phyloP scores from a whole-genome alignment of 1,140 invertebrate genomes.

The Ditylenchus dipsaci region DNA sequence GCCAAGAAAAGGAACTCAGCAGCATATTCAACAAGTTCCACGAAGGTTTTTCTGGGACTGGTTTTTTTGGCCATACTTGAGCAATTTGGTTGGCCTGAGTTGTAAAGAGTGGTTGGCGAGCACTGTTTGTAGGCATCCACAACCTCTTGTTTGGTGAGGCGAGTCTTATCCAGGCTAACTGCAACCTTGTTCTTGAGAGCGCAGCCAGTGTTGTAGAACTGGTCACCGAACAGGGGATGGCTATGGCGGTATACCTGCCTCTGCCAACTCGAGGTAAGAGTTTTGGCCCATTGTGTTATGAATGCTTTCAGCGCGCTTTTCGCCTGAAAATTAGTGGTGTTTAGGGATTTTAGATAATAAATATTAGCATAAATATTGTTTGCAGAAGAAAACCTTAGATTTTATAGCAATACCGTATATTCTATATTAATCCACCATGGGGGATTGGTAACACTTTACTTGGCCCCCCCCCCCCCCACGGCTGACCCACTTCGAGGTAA shows the following conservation, averaged over 20 bases:
- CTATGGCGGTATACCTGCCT: constrained; percentile 42
- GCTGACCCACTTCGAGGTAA: no score
- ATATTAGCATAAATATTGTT: no score
- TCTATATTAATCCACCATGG: no score
- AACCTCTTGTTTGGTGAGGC: not conserved
- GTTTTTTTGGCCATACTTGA: constrained; percentile 3
- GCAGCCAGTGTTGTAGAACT: constrained; percentile 29
- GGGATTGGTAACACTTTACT: no score
- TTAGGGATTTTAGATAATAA: no score
- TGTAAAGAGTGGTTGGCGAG: constrained; percentile 13
- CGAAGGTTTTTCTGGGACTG: not conserved
- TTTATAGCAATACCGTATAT: no score
- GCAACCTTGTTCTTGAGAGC: constrained; percentile 24
- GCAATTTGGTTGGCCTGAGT: constrained; percentile 16
- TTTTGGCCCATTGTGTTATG: constrained; percentile 49
- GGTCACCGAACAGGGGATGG: constrained; percentile 24
- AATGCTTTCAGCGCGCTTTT: constrained; percentile 38
- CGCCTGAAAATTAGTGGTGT: no score
- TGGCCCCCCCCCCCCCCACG: no score
- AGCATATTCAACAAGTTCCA: constrained; percentile 6
- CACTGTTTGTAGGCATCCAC: constrained; percentile 9
- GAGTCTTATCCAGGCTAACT: constrained; percentile 15
- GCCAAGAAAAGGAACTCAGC: constrained; percentile 10
- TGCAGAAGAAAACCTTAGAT: no score
- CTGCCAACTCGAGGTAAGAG: constrained; percentile 31